Conservation (phyloP, 2,113 vertebrate species). For the Pygoscelis antarcticus region DNA sequence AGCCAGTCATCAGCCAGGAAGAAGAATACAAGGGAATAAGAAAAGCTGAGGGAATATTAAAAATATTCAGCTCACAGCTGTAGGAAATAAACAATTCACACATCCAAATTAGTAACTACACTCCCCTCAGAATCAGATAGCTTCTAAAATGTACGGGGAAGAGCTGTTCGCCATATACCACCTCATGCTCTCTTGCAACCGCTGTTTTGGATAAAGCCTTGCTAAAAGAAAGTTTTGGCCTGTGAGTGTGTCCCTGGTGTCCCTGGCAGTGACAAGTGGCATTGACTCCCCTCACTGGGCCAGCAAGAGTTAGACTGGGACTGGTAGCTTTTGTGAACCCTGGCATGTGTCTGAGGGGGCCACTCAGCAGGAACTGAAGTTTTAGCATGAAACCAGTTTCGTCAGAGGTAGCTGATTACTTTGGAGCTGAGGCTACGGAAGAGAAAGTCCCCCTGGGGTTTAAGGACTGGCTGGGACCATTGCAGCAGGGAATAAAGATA, state of each 20-base stretch:
- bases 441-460: too few species aligned
- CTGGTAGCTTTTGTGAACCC: too few species aligned
- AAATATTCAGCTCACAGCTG: neutral
- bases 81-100: constrained; percentile 19
- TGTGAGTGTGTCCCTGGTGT: neutral
- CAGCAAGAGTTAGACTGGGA: too few species aligned
- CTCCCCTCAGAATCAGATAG: neutral
- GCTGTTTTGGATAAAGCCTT: neutral
- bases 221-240: neutral
- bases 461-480: too few species aligned
- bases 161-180: neutral
- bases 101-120: neutral
- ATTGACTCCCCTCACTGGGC: too few species aligned
- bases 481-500: too few species aligned
- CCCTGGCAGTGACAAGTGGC: neutral
- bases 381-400: too few species aligned
- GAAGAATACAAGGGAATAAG: neutral
- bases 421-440: too few species aligned
- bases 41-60: neutral
- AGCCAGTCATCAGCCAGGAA: neutral
- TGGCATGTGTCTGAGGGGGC: too few species aligned
- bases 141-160: neutral
- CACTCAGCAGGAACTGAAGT: too few species aligned
- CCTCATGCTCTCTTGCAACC: neutral
- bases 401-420: too few species aligned